phyloP scores from a whole-genome alignment of 2,113 vertebrate genomes.

The Lamprotornis superbus region DNA sequence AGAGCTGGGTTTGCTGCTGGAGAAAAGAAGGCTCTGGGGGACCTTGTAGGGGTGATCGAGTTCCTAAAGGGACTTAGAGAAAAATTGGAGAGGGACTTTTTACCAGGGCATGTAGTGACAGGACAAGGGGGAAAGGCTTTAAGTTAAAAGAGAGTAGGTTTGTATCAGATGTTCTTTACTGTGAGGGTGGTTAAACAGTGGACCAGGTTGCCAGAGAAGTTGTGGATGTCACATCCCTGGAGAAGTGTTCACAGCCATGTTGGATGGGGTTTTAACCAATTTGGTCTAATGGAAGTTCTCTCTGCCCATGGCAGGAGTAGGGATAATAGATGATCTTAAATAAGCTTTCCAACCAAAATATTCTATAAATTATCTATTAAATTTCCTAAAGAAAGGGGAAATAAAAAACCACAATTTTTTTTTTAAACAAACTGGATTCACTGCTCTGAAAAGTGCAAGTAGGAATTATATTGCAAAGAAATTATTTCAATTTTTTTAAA shows the following conservation, averaged over 20 bases:
- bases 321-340: not conserved
- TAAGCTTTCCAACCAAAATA: not conserved
- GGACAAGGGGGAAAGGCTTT: not conserved
- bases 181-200: not conserved
- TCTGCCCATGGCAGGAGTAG: fast-evolving
- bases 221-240: not conserved
- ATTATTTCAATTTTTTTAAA: not conserved
- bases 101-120: too few species aligned
- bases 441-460: not conserved
- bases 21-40: not conserved
- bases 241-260: not conserved
- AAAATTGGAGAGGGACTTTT: not conserved
- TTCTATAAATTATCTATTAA: not conserved
- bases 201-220: not conserved
- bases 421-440: not conserved
- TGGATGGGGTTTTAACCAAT: not conserved
- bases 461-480: not conserved
- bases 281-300: not conserved
- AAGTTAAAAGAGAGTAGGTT: not conserved
- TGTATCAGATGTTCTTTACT: not conserved
- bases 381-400: not conserved
- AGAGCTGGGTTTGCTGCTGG: not conserved
- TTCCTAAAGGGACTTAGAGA: not conserved
- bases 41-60: not conserved
- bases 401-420: fast-evolving